A percentile compares a stretch with the other conserved stretches of the same genome.
phyloP scores from a whole-genome alignment of 1,140 invertebrate genomes.

The Anoplophora glabripennis region DNA sequence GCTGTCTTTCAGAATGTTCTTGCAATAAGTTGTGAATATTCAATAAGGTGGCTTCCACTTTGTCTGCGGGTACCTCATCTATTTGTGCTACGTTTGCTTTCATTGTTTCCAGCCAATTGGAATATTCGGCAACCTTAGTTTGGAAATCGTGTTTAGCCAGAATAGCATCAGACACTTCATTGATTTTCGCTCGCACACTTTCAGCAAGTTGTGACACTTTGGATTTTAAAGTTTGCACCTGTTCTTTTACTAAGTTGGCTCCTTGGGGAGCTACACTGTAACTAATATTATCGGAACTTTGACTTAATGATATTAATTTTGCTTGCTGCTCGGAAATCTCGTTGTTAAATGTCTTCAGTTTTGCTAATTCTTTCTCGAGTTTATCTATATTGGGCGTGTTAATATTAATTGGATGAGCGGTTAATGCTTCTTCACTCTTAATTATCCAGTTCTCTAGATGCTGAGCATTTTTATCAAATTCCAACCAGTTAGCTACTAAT shows the following conservation, averaged over 20 bases:
- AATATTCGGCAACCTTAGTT: slow-evolving; percentile 75
- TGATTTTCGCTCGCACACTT: slow-evolving; percentile 68
- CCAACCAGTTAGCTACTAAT: slow-evolving; percentile 75
- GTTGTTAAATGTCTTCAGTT: slow-evolving; percentile 74
- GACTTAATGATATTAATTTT: slow-evolving; percentile 73
- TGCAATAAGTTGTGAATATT: slow-evolving; percentile 75
- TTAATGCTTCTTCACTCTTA: slow-evolving; percentile 61
- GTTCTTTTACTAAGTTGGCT: slow-evolving; percentile 64
- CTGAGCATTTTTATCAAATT: slow-evolving; percentile 68
- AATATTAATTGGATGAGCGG: slow-evolving; percentile 54
- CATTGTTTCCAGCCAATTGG: slow-evolving; percentile 79
- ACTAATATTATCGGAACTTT: slow-evolving; percentile 74
- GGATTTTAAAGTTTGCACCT: slow-evolving; percentile 68
- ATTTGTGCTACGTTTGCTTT: slow-evolving; percentile 71
- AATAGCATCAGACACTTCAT: slow-evolving; percentile 75
- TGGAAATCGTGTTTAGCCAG: slow-evolving; percentile 81
- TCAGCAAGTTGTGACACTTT: slow-evolving; percentile 70
- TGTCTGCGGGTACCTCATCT: slow-evolving; percentile 75
- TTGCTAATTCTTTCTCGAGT: slow-evolving; percentile 68
- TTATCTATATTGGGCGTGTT: slow-evolving; percentile 68
- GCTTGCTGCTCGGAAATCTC: slow-evolving; percentile 78
- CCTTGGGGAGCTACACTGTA: slow-evolving; percentile 75
- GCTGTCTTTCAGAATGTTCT: slow-evolving; percentile 76
- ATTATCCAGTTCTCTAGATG: slow-evolving; percentile 73
- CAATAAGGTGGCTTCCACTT: slow-evolving; percentile 74